Conservation (phyloP, 2,888 invertebrate species). For the Drosophila basisetae region DNA sequence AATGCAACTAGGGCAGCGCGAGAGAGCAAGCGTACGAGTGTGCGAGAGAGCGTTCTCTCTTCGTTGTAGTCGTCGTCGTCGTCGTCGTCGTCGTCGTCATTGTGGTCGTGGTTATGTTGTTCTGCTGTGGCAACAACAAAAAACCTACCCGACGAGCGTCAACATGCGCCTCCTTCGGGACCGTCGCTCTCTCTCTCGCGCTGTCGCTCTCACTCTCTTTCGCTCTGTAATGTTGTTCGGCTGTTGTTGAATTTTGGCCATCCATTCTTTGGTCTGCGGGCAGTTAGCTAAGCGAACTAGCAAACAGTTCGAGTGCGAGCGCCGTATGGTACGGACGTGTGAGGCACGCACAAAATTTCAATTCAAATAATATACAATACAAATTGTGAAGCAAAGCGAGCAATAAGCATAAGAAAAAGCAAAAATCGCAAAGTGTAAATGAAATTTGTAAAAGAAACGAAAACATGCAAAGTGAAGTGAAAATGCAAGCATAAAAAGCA, state of each 20-base stretch:
- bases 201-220: conserved; percentile 17
- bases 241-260: conserved; percentile 22
- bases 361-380: conserved; percentile 39
- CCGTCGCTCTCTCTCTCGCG: conserved; percentile 19
- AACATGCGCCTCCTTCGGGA: conserved; percentile 62
- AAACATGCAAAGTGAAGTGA: conserved; percentile 31
- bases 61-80: not conserved
- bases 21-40: conserved; percentile 6
- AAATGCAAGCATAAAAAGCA: conserved; percentile 6
- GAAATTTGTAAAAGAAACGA: conserved; percentile 26
- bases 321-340: conserved; percentile 84
- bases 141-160: conserved; percentile 47
- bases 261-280: conserved; percentile 24
- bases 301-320: conserved; percentile 85
- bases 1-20: conserved; percentile 36
- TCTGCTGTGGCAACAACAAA: not conserved
- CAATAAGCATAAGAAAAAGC: conserved; percentile 21
- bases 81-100: conserved; percentile 1
- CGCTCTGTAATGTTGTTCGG: conserved; percentile 13
- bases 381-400: conserved; percentile 25
- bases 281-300: conserved; percentile 26
- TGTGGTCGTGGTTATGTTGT: conserved; percentile 21
- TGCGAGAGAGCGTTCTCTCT: conserved; percentile 9
- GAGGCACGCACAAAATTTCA: conserved; percentile 73
- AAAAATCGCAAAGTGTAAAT: conserved; percentile 58